Percentiles rank a stretch among this genome's conserved stretches.
Conservation (phyloP, 1,140 invertebrate genomes). For the Agraylea sexmaculata region DNA sequence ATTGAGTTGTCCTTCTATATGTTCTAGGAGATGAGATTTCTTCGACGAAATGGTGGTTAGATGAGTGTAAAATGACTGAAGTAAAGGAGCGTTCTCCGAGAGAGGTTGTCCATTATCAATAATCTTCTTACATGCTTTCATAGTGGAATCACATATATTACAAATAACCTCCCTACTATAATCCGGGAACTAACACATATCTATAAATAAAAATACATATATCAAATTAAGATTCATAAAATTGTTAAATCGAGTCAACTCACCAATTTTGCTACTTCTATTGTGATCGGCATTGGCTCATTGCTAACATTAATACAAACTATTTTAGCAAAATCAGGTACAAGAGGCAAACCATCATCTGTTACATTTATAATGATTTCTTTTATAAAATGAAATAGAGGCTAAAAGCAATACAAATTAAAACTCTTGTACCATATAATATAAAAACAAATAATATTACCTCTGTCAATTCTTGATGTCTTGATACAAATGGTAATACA, state of each 20-base stretch:
- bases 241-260: slow-evolving; percentile 3
- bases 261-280: slow-evolving; percentile 21
- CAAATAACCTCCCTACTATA: slow-evolving; percentile 8
- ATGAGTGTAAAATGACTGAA: slow-evolving; percentile 13
- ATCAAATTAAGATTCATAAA: background rate
- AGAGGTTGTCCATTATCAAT: slow-evolving; percentile 12
- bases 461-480: slow-evolving; percentile 7
- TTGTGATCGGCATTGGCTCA: slow-evolving; percentile 14
- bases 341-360: slow-evolving; percentile 19
- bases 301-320: slow-evolving; percentile 15
- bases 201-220: slow-evolving; percentile 11
- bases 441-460: slow-evolving; percentile 1
- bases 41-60: slow-evolving; percentile 12
- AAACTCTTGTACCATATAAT: background rate
- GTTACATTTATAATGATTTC: slow-evolving; percentile 16
- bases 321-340: slow-evolving; percentile 15
- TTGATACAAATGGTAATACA: slow-evolving; percentile 3
- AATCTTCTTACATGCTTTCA: slow-evolving; percentile 10
- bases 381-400: slow-evolving; percentile 18
- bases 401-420: slow-evolving; percentile 14
- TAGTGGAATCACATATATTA: slow-evolving; percentile 6
- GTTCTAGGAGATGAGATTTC: slow-evolving; percentile 13
- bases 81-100: slow-evolving; percentile 14
- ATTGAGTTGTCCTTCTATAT: slow-evolving; percentile 15
- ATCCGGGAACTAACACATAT: slow-evolving; percentile 19